These are phyloP conservation scores for Eupithecia subumbrata DNA, from an alignment of 2,888 invertebrate species.

Conservation along the genomic window DNA sequence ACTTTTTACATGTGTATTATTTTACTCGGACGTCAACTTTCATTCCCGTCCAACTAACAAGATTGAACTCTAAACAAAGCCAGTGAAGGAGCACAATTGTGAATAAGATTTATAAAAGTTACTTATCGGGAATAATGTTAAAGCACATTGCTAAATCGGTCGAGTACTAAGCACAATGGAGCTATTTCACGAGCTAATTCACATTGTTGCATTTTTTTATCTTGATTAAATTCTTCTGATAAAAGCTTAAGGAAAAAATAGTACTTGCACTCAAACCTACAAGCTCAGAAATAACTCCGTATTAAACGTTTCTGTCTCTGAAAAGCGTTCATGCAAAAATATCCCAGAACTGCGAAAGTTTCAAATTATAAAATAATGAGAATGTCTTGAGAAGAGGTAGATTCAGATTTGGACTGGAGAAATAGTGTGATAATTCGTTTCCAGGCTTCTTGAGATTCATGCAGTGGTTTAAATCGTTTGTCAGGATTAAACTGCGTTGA, in stretches of 20 bases:
- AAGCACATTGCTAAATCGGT: conserved; percentile 73
- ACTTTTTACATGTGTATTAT: conserved; percentile 72
- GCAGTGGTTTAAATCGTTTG: neutral
- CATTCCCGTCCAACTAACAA: conserved; percentile 60
- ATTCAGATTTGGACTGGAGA: neutral
- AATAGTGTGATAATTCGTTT: neutral
- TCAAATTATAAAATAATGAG: neutral
- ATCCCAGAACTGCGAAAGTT: neutral
- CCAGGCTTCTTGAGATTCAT: neutral
- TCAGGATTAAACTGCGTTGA: neutral
- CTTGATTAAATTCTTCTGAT: conserved; percentile 41
- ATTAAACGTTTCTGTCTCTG: neutral
- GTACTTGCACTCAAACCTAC: neutral
- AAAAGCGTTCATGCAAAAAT: neutral
- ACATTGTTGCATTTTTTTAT: conserved; percentile 66
- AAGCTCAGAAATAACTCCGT: neutral
- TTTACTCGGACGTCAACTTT: conserved; percentile 71
- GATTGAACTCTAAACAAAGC: conserved; percentile 64
- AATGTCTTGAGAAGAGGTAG: neutral
- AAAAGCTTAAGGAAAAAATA: conserved; percentile 7
- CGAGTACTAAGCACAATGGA: conserved; percentile 73
- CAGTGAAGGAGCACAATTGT: conserved; percentile 55
- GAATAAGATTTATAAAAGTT: conserved; percentile 53
- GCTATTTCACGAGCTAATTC: conserved; percentile 78
- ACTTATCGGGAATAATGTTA: conserved; percentile 71